Evolutionary conservation across 2,113 vertebrate species (phyloP), one percentile per base, ranked within the genome.

Genomic region (Hippolais icterina): DNA sequence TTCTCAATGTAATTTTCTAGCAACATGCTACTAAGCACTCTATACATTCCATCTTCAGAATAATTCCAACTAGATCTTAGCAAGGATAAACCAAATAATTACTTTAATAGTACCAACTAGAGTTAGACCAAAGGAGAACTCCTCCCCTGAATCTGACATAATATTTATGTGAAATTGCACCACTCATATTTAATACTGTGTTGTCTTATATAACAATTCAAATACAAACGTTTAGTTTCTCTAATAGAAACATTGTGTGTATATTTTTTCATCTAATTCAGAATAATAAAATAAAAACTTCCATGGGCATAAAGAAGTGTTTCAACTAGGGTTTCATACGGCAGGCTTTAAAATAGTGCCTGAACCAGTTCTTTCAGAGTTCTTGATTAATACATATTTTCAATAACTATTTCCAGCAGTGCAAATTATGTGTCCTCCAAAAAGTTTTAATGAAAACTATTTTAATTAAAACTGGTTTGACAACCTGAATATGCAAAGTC

Each of bases 381-480:
- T 89, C 90, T 83, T 90, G 83, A 96, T 81, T 96, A 97, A 97
- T 70, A 96, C 71, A 44, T 49, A 94, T 66, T 95, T 87, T 78
- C 82, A 93, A 11, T 64, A 97, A 89, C 87, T 93, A 92, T 68
- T 95, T 93, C 90, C 75, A 96, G 78, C 94, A 96, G 64, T 85
- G 87, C 86, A 96, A 93, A 96, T 72, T 93, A n/a, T 41, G 17
- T 95, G 94, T 80, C 47, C 91, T 96, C 47, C 91, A 91, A 95
- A 83, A 94, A 83, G 47, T 75, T 96, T 79, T 96, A 97, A 89
- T 90, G 60, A 97, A 94, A 97, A 71, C n/a, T 18, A 46, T 54
- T 96, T 96, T 93, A 96, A 94, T 97, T 96, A 96, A 97, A 97
- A 97, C 61, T 83, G 86, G 65, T 93, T 96, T 93, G 93, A 96